Conservation (phyloP, 2,113 vertebrate species). For the Vulpes ferrilata region DNA sequence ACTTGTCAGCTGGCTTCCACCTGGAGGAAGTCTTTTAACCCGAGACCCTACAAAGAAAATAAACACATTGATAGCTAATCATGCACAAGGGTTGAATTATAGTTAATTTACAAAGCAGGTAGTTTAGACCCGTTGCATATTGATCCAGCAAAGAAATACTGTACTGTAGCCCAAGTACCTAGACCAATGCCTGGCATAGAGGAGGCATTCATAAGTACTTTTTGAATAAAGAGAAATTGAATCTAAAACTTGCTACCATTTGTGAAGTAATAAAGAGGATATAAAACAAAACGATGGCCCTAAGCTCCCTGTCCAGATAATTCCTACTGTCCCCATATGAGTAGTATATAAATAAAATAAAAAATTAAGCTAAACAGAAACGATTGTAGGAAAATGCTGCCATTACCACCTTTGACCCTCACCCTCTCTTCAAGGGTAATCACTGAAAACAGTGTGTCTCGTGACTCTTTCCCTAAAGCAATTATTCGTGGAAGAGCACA, state of each 20-base stretch:
- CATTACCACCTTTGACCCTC: background rate
- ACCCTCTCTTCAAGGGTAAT: background rate
- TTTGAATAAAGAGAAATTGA: constrained; percentile 7
- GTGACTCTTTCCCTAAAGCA: background rate
- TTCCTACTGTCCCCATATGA: too few species aligned
- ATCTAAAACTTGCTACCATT: background rate
- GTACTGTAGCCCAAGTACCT: background rate
- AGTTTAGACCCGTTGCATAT: background rate
- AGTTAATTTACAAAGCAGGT: background rate
- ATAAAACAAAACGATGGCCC: background rate
- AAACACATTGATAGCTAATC: background rate
- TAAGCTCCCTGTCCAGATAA: background rate
- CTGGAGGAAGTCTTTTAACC: background rate
- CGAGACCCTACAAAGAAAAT: background rate
- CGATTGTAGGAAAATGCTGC: background rate
- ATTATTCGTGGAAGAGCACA: background rate
- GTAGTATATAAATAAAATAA: background rate
- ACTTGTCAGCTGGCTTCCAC: background rate
- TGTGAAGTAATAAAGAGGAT: background rate
- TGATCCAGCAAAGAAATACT: background rate
- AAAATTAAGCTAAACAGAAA: background rate
- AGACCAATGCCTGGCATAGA: background rate
- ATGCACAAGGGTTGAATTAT: background rate
- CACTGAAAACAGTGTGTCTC: background rate
- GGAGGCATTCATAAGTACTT: background rate